Percentiles rank a stretch among this genome's conserved stretches.
These are phyloP conservation scores for Mastacembelus armatus DNA, from an alignment of 2,797 vertebrate genomes.

Conservation along the genomic window DNA sequence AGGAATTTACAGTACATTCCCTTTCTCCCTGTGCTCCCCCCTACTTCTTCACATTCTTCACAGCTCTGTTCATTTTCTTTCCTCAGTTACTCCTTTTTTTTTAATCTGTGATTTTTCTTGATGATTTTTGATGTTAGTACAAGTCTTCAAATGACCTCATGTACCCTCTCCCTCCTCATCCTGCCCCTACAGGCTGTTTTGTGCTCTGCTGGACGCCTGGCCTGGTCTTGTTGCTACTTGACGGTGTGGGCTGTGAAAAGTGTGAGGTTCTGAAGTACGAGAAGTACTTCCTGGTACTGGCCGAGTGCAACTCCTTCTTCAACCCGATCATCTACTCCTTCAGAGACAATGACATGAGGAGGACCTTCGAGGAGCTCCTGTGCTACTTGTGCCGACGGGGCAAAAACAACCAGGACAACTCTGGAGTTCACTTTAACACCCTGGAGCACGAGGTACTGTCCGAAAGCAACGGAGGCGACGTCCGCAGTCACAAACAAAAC, in stretches of 20 bases:
- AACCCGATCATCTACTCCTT: conserved; percentile 94
- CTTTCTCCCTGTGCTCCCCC: conserved; percentile 17
- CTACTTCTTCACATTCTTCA: conserved; percentile 48
- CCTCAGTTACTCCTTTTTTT: conserved; percentile 6
- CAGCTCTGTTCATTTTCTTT: conserved; percentile 25
- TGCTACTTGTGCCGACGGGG: conserved; percentile 75
- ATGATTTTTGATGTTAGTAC: conserved; percentile 1
- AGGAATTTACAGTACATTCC: conserved; percentile 57
- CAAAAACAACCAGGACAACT: background rate
- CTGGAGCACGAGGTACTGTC: conserved; percentile 83
- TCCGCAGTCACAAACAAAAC: conserved; percentile 40
- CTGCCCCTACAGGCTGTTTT: conserved; percentile 86
- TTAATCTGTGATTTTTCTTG: background rate
- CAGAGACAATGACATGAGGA: conserved; percentile 91
- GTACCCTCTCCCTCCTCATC: background rate
- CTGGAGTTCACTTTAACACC: conserved; percentile 74
- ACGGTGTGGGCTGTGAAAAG: conserved; percentile 82
- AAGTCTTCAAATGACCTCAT: conserved; percentile 5
- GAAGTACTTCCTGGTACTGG: conserved; percentile 93
- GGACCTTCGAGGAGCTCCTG: conserved; percentile 90
- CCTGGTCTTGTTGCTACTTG: conserved; percentile 91
- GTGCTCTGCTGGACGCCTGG: conserved; percentile 96
- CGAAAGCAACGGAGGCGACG: conserved; percentile 64
- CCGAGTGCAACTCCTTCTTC: conserved; percentile 92
- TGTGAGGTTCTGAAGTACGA: conserved; percentile 86